Evolutionary conservation across 1,140 invertebrate genomes (phyloP), one percentile per base, ranked within the genome.

Genomic region (Trichonephila inaurata): DNA sequence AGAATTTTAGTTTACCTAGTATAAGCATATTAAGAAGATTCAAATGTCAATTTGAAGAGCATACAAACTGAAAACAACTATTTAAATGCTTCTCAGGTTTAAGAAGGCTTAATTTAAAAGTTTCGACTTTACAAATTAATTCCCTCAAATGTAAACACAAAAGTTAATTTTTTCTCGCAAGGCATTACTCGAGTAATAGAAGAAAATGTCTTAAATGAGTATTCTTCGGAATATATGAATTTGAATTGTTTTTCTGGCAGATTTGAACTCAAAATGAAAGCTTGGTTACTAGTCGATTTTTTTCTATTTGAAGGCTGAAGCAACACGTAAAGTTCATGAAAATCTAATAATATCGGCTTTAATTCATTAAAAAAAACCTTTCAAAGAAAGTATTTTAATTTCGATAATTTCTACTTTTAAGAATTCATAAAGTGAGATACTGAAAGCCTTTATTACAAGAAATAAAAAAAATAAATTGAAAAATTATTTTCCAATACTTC

Each of bases 221-320:
- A 33, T 77, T 77, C 33, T 33, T 40, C 33, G 33, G 72, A 77
- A 77, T 77, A 77, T 77, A 77, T 77, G 72, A 77, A 40, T 77
- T 77, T 77, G 19, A 77, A 77, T 77, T 77, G 28, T 28, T 77
- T 77, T 77, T 77, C 72, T 33, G 4, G 72, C 33, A 77, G 18
- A 18, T 77, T 77, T 77, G 72, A 19, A 18, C 33, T 40, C 33
- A 10, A 33, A 77, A 77, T 77, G 28, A 77, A 18, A 33, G 33
- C 14, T 77, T 18, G 33, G 28, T 77, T 28, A 77, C 18, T 40
- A 77, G 40, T 18, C 40, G 16, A 69, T 18, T 18, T 33, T 19
- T 69, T 77, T 77, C 16, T 33, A 18, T 28, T 77, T 16, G 51
- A 51, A 51, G 5, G 10, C 51, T 51, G 51, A 10, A 51, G 5